These are phyloP conservation scores for Cephonodes hylas DNA, from an alignment of 2,888 invertebrate species.

Conservation along the genomic window DNA sequence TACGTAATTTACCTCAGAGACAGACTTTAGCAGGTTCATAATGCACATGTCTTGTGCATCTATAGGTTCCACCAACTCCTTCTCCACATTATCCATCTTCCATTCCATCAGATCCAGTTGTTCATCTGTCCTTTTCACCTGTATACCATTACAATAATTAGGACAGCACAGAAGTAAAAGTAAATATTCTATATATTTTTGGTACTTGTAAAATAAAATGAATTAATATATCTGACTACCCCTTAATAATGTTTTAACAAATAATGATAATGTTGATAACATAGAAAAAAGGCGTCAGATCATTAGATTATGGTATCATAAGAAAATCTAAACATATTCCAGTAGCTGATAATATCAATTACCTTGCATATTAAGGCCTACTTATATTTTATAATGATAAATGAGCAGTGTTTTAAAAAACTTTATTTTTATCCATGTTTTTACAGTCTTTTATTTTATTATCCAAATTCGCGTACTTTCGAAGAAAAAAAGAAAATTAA, in stretches of 20 bases:
- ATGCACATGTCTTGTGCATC: conserved; percentile 84
- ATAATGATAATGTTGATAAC: not conserved
- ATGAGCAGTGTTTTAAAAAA: too few species aligned
- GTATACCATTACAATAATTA: not conserved
- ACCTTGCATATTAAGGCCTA: not conserved
- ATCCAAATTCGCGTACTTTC: not conserved
- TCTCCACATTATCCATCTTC: conserved; percentile 87
- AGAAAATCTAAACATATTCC: not conserved
- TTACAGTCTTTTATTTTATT: not conserved
- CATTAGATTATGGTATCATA: not conserved
- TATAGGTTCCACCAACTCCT: conserved; percentile 79
- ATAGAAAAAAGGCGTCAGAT: not conserved
- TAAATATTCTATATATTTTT: too few species aligned
- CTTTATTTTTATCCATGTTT: too few species aligned
- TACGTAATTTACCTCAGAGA: conserved; percentile 82
- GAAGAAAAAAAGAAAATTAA: not conserved
- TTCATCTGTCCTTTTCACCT: conserved; percentile 88
- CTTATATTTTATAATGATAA: not conserved
- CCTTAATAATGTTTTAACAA: too few species aligned
- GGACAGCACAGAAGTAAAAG: too few species aligned
- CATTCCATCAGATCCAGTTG: conserved; percentile 87
- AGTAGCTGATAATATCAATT: not conserved
- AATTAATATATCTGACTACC: too few species aligned
- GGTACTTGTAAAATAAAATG: too few species aligned
- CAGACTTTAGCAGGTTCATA: conserved; percentile 86